Conservation (phyloP, 2,113 vertebrate species). For the Tachycineta bicolor region DNA sequence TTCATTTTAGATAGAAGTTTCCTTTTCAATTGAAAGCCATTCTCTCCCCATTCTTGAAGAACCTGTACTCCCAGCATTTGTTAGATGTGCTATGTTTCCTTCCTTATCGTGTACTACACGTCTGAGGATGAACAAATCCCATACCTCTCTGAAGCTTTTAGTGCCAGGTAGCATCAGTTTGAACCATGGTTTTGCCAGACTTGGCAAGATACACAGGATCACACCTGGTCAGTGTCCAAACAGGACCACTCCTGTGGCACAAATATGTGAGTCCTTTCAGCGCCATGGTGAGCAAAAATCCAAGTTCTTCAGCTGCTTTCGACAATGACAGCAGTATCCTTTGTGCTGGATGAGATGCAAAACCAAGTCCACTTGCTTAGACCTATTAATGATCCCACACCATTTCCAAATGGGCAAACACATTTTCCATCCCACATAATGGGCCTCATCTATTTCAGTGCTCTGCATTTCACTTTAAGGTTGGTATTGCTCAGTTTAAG, state of each 20-base stretch:
- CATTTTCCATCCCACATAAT: not conserved
- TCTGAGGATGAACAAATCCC: not conserved
- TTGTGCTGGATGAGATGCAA: not conserved
- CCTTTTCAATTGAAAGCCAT: not conserved
- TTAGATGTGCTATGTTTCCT: not conserved
- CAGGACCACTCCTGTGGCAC: not conserved
- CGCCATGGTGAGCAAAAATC: not conserved
- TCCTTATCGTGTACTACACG: not conserved
- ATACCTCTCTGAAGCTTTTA: not conserved
- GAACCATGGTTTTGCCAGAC: not conserved
- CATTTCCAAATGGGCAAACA: not conserved
- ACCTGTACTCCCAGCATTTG: not conserved
- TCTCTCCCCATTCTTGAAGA: not conserved
- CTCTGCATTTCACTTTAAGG: not conserved
- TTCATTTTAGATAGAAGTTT: not conserved
- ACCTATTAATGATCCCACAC: rapidly evolving
- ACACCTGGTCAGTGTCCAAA: rapidly evolving
- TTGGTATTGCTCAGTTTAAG: not conserved
- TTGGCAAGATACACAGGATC: not conserved
- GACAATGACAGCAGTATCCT: rapidly evolving
- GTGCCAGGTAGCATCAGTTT: not conserved
- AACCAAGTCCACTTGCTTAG: not conserved
- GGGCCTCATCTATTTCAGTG: not conserved
- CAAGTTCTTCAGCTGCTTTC: not conserved
- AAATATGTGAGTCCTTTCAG: rapidly evolving